A percentile compares a stretch with the other conserved stretches of the same genome.
phyloP scores from a whole-genome alignment of 2,888 invertebrate species.

The Loripinus fragilis region DNA sequence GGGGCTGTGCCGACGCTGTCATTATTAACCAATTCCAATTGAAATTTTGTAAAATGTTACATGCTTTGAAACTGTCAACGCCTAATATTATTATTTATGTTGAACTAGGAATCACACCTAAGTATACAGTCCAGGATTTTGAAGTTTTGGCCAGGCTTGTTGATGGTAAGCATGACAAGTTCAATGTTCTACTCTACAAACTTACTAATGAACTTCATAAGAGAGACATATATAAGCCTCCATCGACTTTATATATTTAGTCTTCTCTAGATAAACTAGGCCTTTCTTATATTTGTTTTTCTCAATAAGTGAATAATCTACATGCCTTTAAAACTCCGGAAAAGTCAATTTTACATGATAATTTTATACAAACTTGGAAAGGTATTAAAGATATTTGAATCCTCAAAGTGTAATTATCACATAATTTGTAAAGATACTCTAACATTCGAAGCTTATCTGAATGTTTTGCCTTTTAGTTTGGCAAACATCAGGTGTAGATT shows the following conservation, averaged over 20 bases:
- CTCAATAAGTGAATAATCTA: neutral
- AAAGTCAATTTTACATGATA: neutral
- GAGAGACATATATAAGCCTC: neutral
- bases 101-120: no score
- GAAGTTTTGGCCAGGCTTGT: no score
- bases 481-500: neutral
- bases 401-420: neutral
- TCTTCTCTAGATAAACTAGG: slow-evolving; percentile 1
- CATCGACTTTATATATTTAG: slow-evolving; percentile 12
- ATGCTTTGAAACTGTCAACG: no score
- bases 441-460: neutral
- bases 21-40: no score
- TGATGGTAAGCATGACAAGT: slow-evolving; percentile 4
- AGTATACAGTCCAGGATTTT: no score
- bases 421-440: slow-evolving; percentile 1
- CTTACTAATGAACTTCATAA: slow-evolving; percentile 1
- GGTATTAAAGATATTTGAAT: neutral
- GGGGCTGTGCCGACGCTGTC: no score
- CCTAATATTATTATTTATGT: no score
- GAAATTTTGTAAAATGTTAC: no score
- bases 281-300: neutral
- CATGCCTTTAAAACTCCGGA: neutral
- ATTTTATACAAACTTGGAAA: neutral
- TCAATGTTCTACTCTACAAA: slow-evolving; percentile 6
- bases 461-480: neutral